phyloP scores from a whole-genome alignment of 2,888 invertebrate species.

The Zhuqinia jingwanae region DNA sequence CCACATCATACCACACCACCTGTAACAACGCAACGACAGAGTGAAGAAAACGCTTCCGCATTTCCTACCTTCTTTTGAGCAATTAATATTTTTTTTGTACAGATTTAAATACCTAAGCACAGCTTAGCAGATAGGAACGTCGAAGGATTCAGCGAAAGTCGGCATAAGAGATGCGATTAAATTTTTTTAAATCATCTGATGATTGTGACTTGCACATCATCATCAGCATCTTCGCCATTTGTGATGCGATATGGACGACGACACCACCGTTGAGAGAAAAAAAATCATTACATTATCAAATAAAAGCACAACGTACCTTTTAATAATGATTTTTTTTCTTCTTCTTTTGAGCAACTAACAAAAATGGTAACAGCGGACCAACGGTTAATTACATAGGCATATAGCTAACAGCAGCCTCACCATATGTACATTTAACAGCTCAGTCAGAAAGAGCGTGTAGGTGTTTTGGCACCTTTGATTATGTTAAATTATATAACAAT shows the following conservation, averaged over 20 bases:
- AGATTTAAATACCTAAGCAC: not conserved
- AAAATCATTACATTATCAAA: too few species aligned
- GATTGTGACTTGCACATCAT: conserved; percentile 19
- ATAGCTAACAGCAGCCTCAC: too few species aligned
- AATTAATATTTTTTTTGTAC: conserved; percentile 19
- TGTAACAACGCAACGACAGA: not conserved
- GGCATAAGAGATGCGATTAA: conserved; percentile 28
- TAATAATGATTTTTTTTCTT: too few species aligned
- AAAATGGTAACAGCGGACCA: conserved; percentile 35
- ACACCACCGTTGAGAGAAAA: too few species aligned
- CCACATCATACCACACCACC: too few species aligned
- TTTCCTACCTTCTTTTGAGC: conserved; percentile 35
- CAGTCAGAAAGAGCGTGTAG: conserved; percentile 45
- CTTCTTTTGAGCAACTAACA: conserved; percentile 58
- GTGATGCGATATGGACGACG: not conserved
- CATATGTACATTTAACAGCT: not conserved
- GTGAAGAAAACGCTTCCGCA: conserved; percentile 39
- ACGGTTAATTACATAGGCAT: conserved; percentile 33
- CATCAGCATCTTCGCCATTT: not conserved
- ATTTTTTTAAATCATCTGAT: conserved; percentile 10
- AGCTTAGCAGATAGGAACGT: conserved; percentile 15
- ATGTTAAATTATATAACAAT: conserved; percentile 65
- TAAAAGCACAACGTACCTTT: too few species aligned
- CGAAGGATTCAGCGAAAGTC: too few species aligned
- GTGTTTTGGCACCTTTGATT: conserved; percentile 68